phyloP scores from a whole-genome alignment of 1,140 invertebrate species.

The Cyrtorhinus lividipennis region DNA sequence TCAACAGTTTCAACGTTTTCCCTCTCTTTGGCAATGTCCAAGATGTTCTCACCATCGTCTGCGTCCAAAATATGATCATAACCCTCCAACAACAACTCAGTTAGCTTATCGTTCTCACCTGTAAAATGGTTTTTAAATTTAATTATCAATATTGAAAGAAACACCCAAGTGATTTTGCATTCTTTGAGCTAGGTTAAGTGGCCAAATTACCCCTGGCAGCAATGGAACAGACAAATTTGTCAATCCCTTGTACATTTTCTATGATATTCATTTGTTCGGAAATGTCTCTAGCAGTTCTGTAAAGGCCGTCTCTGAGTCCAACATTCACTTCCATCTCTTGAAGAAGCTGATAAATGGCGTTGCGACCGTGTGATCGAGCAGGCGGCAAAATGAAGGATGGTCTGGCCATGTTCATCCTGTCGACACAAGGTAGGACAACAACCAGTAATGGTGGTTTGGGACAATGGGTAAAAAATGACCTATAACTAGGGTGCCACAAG shows the following conservation, averaged over 20 bases:
- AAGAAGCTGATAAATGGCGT: conserved; percentile 58
- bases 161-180: too few relatives aligned
- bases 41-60: conserved; percentile 49
- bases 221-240: conserved; percentile 58
- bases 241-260: conserved; percentile 69
- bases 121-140: too few relatives aligned
- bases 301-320: conserved; percentile 61
- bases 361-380: conserved; percentile 54
- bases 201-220: conserved; percentile 48
- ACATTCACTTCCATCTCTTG: conserved; percentile 63
- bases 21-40: conserved; percentile 47
- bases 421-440: too few relatives aligned
- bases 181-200: too few relatives aligned
- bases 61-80: conserved; percentile 77
- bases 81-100: conserved; percentile 62
- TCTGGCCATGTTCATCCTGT: conserved; percentile 75
- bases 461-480: conserved; percentile 4
- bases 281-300: conserved; percentile 73
- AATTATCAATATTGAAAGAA: too few relatives aligned
- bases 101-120: conserved; percentile 62
- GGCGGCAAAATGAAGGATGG: conserved; percentile 78
- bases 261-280: conserved; percentile 57
- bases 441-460: too few relatives aligned
- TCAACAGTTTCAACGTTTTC: conserved; percentile 41
- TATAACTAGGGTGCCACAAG: not conserved